These are phyloP conservation scores for Agriopis aurantiaria DNA, from an alignment of 2,888 invertebrate species.

Conservation along the genomic window DNA sequence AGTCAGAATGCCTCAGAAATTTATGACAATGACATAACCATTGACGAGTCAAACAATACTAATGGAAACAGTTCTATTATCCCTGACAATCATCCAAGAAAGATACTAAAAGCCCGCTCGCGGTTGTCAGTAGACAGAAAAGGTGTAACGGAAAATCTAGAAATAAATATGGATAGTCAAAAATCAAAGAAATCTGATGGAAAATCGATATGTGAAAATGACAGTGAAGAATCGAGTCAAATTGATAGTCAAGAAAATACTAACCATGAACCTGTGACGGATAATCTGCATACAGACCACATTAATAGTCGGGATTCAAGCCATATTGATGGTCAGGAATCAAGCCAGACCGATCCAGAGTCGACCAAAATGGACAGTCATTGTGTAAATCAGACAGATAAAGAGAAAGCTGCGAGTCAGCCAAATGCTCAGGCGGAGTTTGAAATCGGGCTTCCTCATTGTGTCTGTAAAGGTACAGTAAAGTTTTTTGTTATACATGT, in stretches of 20 bases:
- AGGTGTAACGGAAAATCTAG: not conserved
- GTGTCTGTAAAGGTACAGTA: constrained; percentile 20
- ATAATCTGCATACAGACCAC: too few species aligned
- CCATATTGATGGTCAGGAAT: not conserved
- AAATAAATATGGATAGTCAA: not conserved
- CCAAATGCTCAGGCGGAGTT: not conserved
- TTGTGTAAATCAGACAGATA: not conserved
- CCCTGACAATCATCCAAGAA: not conserved
- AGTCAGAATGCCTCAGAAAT: not conserved
- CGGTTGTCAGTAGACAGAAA: not conserved
- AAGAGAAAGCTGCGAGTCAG: not conserved
- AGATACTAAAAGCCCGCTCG: constrained; percentile 2
- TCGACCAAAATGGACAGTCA: not conserved
- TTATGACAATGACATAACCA: not conserved
- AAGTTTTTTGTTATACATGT: not conserved
- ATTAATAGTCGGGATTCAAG: not conserved
- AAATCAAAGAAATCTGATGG: not conserved
- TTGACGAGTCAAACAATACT: not conserved
- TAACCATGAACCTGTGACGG: not conserved
- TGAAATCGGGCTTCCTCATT: not conserved
- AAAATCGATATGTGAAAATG: not conserved
- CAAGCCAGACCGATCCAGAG: not conserved
- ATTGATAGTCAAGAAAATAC: not conserved
- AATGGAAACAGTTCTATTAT: not conserved
- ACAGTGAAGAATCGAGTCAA: not conserved